A percentile compares a stretch with the other conserved stretches of the same genome.
Conservation (phyloP, 2,888 invertebrate species). For the Andrena fulva region DNA sequence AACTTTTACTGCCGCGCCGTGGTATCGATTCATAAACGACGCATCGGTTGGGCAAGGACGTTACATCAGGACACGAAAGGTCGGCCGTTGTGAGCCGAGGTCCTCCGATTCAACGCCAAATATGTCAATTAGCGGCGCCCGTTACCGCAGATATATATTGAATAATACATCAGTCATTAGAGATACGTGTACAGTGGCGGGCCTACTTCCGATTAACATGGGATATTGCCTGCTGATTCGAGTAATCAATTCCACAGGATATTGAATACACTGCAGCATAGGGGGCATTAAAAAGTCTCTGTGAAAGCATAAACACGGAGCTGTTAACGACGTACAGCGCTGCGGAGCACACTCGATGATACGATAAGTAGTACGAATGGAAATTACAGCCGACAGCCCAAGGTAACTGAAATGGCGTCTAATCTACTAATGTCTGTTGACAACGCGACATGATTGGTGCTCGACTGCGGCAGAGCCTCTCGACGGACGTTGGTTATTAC, state of each 20-base stretch:
- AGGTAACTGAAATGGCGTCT: slow-evolving; percentile 24
- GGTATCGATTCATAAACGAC: slow-evolving; percentile 53
- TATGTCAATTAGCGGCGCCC: slow-evolving; percentile 46
- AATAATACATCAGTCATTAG: slow-evolving; percentile 50
- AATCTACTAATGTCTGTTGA: slow-evolving; percentile 24
- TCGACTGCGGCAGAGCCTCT: background rate
- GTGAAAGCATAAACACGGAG: background rate
- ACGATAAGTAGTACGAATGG: slow-evolving; percentile 19
- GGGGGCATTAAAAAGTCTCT: background rate
- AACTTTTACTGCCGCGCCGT: slow-evolving; percentile 12
- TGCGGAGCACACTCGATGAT: slow-evolving; percentile 10
- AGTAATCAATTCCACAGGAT: background rate
- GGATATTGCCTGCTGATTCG: slow-evolving; percentile 24
- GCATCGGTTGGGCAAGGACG: slow-evolving; percentile 59
- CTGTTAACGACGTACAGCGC: background rate
- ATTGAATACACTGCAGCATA: background rate
- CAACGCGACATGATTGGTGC: background rate
- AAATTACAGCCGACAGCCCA: slow-evolving; percentile 32
- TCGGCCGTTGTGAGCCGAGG: slow-evolving; percentile 32
- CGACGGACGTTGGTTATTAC: background rate
- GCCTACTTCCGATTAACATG: slow-evolving; percentile 25
- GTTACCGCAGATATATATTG: slow-evolving; percentile 39
- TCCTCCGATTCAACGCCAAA: slow-evolving; percentile 37
- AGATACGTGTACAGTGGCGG: slow-evolving; percentile 16
- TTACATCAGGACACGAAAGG: slow-evolving; percentile 47